phyloP scores from a whole-genome alignment of 2,888 invertebrate genomes.

The Pyralis farinalis region DNA sequence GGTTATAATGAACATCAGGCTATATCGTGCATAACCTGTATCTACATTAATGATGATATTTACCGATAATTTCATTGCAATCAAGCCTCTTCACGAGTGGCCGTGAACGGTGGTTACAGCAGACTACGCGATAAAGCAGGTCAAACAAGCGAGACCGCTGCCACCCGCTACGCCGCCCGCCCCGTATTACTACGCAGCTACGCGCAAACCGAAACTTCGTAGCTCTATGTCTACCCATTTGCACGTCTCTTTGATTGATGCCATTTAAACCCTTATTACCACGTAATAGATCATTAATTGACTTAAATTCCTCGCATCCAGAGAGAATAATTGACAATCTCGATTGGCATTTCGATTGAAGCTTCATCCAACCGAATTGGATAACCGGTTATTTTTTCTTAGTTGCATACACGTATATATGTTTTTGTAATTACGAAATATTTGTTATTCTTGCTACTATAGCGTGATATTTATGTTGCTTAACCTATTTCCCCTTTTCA shows the following conservation, averaged over 20 bases:
- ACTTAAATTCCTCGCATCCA: constrained; percentile 15
- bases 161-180: constrained; percentile 24
- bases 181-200: neutral
- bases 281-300: constrained; percentile 23
- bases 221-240: neutral
- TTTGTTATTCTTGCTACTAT: too few species aligned
- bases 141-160: constrained; percentile 26
- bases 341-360: constrained; percentile 34
- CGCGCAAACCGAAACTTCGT: constrained; percentile 23
- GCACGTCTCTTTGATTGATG: constrained; percentile 13
- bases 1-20: too few species aligned
- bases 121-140: constrained; percentile 39
- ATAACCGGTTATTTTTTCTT: neutral
- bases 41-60: constrained; percentile 23
- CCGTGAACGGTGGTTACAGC: constrained; percentile 58
- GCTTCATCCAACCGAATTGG: constrained; percentile 14
- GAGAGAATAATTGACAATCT: constrained; percentile 31
- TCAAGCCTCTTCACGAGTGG: constrained; percentile 57
- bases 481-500: too few species aligned
- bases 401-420: too few species aligned
- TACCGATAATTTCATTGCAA: constrained; percentile 38
- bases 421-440: too few species aligned
- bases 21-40: constrained; percentile 3
- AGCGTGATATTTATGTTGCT: too few species aligned
- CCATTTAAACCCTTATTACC: constrained; percentile 26